phyloP scores from a whole-genome alignment of 2,888 invertebrate species.

The Orchesella flavescens region DNA sequence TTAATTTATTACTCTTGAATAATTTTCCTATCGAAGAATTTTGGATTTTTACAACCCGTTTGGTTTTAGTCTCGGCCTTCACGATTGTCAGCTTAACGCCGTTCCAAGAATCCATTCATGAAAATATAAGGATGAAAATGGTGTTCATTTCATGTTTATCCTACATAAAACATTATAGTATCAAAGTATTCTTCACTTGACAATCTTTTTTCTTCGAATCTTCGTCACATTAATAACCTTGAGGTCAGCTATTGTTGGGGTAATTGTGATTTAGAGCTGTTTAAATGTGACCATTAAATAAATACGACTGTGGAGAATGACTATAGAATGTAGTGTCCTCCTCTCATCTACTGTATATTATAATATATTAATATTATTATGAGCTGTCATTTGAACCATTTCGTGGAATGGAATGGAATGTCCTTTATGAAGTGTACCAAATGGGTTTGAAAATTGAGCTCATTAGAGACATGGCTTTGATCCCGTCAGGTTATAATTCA shows the following conservation, averaged over 20 bases:
- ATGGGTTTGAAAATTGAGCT: conserved; percentile 14
- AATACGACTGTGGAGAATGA: no score
- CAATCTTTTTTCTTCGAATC: not conserved
- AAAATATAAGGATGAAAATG: no score
- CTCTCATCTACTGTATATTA: not conserved
- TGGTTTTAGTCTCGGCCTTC: not conserved
- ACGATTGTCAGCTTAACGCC: not conserved
- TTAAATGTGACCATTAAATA: conserved; percentile 24
- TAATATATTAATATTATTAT: not conserved
- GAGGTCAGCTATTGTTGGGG: not conserved
- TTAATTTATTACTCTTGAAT: conserved; percentile 45
- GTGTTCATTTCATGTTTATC: no score
- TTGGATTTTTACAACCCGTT: no score
- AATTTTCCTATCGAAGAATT: not conserved
- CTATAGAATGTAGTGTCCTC: not conserved
- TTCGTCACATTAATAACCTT: no score
- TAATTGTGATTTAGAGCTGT: conserved; percentile 25
- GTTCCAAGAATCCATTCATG: no score
- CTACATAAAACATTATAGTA: no score
- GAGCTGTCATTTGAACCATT: no score
- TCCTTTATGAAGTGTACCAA: not conserved
- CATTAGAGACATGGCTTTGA: conserved; percentile 12
- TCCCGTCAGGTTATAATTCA: conserved; percentile 20
- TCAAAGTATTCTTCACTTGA: not conserved
- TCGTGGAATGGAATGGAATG: no score